phyloP scores from a whole-genome alignment of 2,888 invertebrate species.

The Ennomos quercinarius region DNA sequence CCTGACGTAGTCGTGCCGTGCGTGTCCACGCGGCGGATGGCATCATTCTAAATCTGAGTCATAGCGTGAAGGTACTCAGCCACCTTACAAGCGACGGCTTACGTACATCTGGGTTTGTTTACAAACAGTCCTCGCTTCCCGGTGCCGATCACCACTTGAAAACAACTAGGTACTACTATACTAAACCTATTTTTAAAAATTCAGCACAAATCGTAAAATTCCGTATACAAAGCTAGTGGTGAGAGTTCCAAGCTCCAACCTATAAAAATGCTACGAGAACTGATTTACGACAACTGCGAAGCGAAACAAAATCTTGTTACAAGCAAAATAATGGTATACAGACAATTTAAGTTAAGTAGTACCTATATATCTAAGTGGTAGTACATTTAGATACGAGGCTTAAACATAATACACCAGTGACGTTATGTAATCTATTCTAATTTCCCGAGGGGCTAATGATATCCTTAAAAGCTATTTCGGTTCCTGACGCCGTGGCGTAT shows the following conservation, averaged over 20 bases:
- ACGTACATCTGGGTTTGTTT: slow-evolving; percentile 64
- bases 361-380: not conserved
- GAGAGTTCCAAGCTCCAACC: not conserved
- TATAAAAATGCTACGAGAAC: slow-evolving; percentile 4
- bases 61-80: slow-evolving; percentile 46
- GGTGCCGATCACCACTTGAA: slow-evolving; percentile 21
- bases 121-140: slow-evolving; percentile 54
- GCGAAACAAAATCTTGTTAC: slow-evolving; percentile 7
- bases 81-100: slow-evolving; percentile 43
- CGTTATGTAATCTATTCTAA: slow-evolving; percentile 71
- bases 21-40: slow-evolving; percentile 56
- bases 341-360: slow-evolving; percentile 12
- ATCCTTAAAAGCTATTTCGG: slow-evolving; percentile 69
- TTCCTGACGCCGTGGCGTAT: slow-evolving; percentile 53
- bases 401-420: slow-evolving; percentile 48
- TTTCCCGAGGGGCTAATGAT: slow-evolving; percentile 76
- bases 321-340: slow-evolving; percentile 10
- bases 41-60: slow-evolving; percentile 68
- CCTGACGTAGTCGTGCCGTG: slow-evolving; percentile 47
- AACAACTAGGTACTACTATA: not conserved
- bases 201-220: slow-evolving; percentile 6
- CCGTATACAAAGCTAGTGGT: slow-evolving; percentile 6
- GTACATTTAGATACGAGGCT: slow-evolving; percentile 26
- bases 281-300: slow-evolving; percentile 2
- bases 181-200: slow-evolving; percentile 20